Conservation (phyloP, 2,797 vertebrate species). For the Siniperca undulata region DNA sequence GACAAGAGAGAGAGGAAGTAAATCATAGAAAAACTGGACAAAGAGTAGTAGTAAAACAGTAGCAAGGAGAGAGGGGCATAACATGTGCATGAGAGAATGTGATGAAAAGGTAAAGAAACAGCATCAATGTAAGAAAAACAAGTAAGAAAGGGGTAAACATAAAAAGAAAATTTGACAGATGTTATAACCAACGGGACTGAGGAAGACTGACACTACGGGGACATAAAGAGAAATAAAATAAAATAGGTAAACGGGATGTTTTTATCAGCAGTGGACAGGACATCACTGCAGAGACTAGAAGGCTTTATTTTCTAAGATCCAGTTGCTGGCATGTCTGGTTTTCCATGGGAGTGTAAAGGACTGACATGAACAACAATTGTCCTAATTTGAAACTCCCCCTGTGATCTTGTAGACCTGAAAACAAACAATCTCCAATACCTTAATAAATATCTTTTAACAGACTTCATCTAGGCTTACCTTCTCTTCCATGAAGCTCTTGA, state of each 20-base stretch:
- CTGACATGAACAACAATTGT: neutral
- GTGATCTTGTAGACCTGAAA: neutral
- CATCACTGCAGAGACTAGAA: neutral
- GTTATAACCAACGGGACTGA: neutral
- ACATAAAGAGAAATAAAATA: too few relatives aligned
- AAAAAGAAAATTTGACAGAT: neutral
- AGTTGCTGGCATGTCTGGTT: neutral
- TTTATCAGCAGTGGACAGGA: neutral
- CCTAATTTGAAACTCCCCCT: neutral
- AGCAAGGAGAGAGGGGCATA: neutral
- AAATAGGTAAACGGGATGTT: too few relatives aligned
- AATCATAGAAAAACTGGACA: neutral
- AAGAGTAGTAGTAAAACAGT: neutral
- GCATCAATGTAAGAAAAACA: neutral
- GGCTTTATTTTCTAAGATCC: neutral
- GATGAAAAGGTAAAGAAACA: neutral
- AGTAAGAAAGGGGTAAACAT: too few relatives aligned
- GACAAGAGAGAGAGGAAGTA: neutral
- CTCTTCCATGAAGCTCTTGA: conserved; percentile 88
- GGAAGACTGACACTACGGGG: too few relatives aligned
- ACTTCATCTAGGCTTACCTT: conserved; percentile 76
- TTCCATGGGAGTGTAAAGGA: too few relatives aligned
- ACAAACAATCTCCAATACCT: neutral
- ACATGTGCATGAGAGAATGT: neutral
- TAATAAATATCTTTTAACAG: neutral